Percentiles rank a stretch among this genome's conserved stretches.
phyloP scores from a whole-genome alignment of 2,113 vertebrate genomes.

The Mastomys coucha region DNA sequence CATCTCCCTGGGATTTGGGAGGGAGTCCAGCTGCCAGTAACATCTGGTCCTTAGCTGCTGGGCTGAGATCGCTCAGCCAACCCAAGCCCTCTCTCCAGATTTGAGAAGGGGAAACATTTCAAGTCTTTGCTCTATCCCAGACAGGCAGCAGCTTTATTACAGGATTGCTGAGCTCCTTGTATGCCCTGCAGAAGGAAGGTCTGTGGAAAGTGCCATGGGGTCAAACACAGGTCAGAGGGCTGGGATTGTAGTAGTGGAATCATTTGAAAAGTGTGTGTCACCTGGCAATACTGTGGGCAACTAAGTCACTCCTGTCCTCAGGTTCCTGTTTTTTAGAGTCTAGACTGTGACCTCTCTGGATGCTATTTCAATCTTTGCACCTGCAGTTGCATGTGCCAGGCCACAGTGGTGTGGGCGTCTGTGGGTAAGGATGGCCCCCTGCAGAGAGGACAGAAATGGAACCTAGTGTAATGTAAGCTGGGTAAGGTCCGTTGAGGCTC shows the following conservation, averaged over 20 bases:
- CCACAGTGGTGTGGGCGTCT: background rate
- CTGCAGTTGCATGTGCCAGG: background rate
- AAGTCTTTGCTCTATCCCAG: background rate
- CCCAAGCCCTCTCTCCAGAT: background rate
- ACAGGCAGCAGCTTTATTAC: background rate
- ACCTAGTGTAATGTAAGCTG: background rate
- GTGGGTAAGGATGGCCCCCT: background rate
- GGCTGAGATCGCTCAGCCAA: background rate
- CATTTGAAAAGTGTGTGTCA: background rate
- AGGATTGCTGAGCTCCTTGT: background rate
- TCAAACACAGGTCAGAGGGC: background rate
- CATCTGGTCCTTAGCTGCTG: background rate
- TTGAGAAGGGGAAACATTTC: too few relatives aligned
- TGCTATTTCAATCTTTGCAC: background rate
- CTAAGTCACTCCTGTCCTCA: background rate
- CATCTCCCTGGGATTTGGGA: background rate
- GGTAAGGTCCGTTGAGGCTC: background rate
- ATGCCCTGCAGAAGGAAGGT: background rate
- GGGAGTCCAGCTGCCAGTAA: background rate
- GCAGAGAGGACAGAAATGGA: background rate
- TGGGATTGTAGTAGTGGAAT: rapidly evolving
- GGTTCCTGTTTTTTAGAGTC: background rate
- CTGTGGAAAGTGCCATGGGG: background rate
- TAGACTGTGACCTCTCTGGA: background rate
- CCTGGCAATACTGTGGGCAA: background rate